phyloP scores from a whole-genome alignment of 37 sponge, comb jelly and placozoan species.

The Hormiphora californensis region DNA sequence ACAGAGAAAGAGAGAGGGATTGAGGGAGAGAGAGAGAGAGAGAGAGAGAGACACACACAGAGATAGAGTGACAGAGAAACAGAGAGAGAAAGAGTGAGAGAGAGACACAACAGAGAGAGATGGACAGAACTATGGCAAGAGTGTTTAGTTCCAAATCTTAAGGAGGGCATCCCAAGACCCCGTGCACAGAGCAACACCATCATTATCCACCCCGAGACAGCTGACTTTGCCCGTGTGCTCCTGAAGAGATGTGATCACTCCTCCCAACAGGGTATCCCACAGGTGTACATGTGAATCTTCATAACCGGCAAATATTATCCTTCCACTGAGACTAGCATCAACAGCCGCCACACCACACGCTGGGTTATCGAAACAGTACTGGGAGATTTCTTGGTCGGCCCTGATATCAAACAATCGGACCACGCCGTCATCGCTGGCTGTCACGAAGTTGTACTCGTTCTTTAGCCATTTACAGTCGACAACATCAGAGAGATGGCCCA shows the following conservation, averaged over 20 bases:
- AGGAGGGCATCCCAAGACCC: constrained; percentile 4
- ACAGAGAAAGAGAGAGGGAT: not conserved
- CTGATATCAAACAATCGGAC: not conserved
- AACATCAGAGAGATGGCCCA: not conserved
- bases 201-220: constrained; percentile 22
- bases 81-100: not conserved
- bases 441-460: constrained; percentile 19
- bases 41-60: constrained; percentile 2
- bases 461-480: constrained; percentile 17
- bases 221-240: not conserved
- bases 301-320: constrained; percentile 27
- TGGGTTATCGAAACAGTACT: constrained; percentile 2
- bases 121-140: not conserved
- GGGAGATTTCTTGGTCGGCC: constrained; percentile 13
- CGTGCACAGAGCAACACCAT: constrained; percentile 7
- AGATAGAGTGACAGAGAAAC: not conserved
- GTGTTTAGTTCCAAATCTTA: constrained; percentile 4
- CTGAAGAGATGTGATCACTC: not conserved
- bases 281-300: not conserved
- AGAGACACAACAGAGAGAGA: not conserved
- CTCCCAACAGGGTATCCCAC: constrained; percentile 37
- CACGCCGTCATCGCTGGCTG: not conserved
- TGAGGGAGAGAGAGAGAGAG: not conserved
- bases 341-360: not conserved
- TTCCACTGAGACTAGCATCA: not conserved